phyloP scores from a whole-genome alignment of 2,113 vertebrate genomes.

The Carettochelys insculpta region DNA sequence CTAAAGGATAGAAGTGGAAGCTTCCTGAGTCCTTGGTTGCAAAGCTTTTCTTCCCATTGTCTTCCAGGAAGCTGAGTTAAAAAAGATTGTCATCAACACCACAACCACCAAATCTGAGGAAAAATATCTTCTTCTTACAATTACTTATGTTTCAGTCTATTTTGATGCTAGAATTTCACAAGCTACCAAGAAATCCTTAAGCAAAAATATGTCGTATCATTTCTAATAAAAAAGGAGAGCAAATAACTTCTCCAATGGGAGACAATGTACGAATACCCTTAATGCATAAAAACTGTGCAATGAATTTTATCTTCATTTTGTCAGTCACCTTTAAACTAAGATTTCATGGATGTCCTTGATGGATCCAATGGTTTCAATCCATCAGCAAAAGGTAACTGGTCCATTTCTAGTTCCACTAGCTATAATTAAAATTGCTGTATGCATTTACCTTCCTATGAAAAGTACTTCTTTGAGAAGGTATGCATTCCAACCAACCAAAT shows the following conservation, averaged over 20 bases:
- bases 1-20: not conserved
- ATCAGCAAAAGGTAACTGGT: not conserved
- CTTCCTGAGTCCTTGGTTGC: not conserved
- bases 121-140: not conserved
- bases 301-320: not conserved
- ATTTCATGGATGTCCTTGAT: not conserved
- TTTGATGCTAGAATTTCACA: not conserved
- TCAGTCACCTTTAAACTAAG: not conserved
- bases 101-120: not conserved
- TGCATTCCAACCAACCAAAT: not conserved
- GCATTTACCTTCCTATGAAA: not conserved
- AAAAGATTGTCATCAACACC: not conserved
- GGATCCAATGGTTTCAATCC: too few relatives aligned
- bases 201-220: not conserved
- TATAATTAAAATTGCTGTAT: accelerated
- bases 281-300: not conserved
- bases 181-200: not conserved
- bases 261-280: not conserved
- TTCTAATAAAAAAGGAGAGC: not conserved
- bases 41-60: not conserved
- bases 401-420: not conserved
- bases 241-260: not conserved
- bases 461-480: not conserved
- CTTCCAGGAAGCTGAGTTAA: not conserved
- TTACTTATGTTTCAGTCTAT: not conserved